A percentile compares a stretch with the other conserved stretches of the same genome.
phyloP scores from a whole-genome alignment of 2,113 vertebrate genomes.

The Baryphthengus martii region DNA sequence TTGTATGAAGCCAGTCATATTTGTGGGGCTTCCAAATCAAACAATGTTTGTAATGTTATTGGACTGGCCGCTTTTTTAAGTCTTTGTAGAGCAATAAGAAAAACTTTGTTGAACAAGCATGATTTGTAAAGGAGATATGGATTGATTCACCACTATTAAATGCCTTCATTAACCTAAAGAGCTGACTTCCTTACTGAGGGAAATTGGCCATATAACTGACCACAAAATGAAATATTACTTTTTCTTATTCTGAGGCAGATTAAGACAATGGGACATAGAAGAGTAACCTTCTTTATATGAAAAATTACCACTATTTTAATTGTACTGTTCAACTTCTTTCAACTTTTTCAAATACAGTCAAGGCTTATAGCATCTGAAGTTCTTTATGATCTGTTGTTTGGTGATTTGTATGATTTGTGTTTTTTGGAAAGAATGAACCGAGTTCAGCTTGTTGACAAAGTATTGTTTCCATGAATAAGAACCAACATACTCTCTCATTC shows the following conservation, averaged over 20 bases:
- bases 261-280: neutral
- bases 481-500: neutral
- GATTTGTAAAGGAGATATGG: neutral
- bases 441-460: neutral
- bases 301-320: neutral
- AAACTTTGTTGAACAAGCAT: neutral
- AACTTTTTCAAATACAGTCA: neutral
- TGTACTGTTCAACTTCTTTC: neutral
- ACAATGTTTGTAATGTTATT: constrained; percentile 40
- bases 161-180: neutral
- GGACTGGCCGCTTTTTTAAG: neutral
- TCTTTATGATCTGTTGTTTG: constrained; percentile 6
- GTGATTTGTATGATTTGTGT: neutral
- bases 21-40: constrained; percentile 57
- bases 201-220: neutral
- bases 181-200: neutral
- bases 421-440: neutral
- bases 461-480: neutral
- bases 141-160: neutral
- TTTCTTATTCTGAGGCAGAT: neutral
- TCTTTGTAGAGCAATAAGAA: constrained; percentile 13
- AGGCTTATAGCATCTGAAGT: neutral
- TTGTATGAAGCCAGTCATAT: constrained; percentile 14
- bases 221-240: neutral
- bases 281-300: neutral